These are phyloP conservation scores for Macrosiphum euphorbiae DNA, from an alignment of 2,888 invertebrate species.

Conservation along the genomic window DNA sequence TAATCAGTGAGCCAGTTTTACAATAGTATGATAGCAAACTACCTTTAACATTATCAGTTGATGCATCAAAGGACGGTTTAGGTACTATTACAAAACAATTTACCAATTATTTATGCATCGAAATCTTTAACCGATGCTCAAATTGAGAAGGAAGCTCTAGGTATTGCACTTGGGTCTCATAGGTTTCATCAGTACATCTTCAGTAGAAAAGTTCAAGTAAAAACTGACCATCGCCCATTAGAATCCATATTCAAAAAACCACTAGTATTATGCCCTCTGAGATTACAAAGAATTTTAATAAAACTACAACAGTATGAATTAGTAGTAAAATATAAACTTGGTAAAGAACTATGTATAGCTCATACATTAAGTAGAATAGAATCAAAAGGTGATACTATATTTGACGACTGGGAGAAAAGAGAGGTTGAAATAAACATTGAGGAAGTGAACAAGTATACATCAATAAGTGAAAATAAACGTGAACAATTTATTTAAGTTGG, in stretches of 20 bases:
- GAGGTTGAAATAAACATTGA: not conserved
- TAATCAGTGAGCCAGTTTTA: not conserved
- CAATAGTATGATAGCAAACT: not conserved
- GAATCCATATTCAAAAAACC: slow-evolving; percentile 33
- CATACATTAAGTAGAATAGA: not conserved
- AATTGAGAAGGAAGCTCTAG: not conserved
- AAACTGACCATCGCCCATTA: slow-evolving; percentile 7
- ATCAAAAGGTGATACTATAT: not conserved
- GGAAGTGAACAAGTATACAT: not conserved
- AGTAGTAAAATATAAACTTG: not conserved
- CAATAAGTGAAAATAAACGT: not conserved
- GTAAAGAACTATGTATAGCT: slow-evolving; percentile 18
- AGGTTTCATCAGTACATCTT: not conserved
- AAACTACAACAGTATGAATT: not conserved
- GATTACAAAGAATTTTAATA: slow-evolving; percentile 27
- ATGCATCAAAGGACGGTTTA: not conserved
- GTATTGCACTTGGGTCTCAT: not conserved
- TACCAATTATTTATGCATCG: not conserved
- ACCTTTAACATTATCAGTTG: not conserved
- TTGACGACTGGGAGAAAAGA: slow-evolving; percentile 9
- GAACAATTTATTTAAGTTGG: not conserved
- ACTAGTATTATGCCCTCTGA: not conserved
- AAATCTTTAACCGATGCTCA: slow-evolving; percentile 1
- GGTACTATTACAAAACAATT: not conserved
- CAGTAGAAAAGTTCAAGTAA: not conserved